phyloP scores from a whole-genome alignment of 2,888 invertebrate species.

The Ichneumoninae sp. region DNA sequence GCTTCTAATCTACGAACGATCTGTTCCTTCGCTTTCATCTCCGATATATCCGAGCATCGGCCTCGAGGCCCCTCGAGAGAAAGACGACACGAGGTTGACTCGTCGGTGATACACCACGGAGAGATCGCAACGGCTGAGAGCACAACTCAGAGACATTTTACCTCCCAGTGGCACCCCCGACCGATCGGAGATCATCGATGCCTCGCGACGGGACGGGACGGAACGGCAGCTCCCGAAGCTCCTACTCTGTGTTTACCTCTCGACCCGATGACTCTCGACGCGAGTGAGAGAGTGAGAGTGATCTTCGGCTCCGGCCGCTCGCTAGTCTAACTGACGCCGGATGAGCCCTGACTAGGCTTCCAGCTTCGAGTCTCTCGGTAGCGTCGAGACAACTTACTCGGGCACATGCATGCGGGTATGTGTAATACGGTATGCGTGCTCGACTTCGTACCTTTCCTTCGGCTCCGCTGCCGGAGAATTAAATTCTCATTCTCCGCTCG shows the following conservation, averaged over 20 bases:
- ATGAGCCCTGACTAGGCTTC: background rate
- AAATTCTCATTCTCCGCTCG: constrained; percentile 12
- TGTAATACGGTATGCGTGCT: background rate
- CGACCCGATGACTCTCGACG: background rate
- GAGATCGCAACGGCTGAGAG: constrained; percentile 22
- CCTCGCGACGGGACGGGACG: constrained; percentile 44
- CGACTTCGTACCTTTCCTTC: background rate
- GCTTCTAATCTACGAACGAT: constrained; percentile 37
- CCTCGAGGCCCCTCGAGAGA: constrained; percentile 6
- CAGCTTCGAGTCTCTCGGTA: constrained; percentile 17
- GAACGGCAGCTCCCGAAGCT: constrained; percentile 21
- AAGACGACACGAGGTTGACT: background rate
- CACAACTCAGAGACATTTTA: constrained; percentile 44
- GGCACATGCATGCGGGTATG: background rate
- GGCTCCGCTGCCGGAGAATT: background rate
- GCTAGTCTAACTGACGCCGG: background rate
- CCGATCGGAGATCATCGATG: constrained; percentile 54
- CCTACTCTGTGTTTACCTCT: constrained; percentile 10
- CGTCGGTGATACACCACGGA: constrained; percentile 6
- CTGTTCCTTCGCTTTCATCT: constrained; percentile 74
- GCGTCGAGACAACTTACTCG: background rate
- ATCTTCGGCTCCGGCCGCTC: constrained; percentile 63
- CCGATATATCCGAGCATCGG: constrained; percentile 67
- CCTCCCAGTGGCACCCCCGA: constrained; percentile 31
- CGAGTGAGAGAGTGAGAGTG: constrained; percentile 69